phyloP scores from a whole-genome alignment of 2,113 vertebrate genomes.

The Gorilla gorilla region DNA sequence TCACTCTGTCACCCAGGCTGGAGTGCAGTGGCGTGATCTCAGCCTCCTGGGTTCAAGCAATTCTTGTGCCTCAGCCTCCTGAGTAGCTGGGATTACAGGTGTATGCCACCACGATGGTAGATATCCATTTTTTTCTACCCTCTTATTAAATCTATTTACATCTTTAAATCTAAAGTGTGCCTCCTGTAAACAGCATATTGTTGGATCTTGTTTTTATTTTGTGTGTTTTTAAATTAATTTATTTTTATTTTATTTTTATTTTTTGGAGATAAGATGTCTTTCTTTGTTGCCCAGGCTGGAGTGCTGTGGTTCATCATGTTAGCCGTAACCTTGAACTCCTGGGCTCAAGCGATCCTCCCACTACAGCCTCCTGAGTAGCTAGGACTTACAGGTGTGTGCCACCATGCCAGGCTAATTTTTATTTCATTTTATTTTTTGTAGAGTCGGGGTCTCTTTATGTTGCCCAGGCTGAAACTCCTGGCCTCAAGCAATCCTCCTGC shows the following conservation, averaged over 20 bases:
- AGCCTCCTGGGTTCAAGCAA: no score
- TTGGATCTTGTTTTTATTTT: neutral
- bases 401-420: neutral
- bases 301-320: neutral
- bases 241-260: neutral
- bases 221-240: neutral
- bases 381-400: neutral
- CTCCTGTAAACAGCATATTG: neutral
- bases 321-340: neutral
- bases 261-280: neutral
- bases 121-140: neutral
- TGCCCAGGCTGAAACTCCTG: neutral
- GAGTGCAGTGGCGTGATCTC: no score
- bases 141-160: neutral
- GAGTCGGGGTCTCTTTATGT: neutral
- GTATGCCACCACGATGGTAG: no score
- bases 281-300: neutral
- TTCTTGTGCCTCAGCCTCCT: no score
- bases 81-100: no score
- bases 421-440: neutral
- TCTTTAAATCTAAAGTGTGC: neutral
- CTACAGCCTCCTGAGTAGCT: neutral
- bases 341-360: neutral
- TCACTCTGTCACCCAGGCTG: no score
- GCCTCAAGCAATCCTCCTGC: neutral